Conservation (phyloP, 2,113 vertebrate genomes). For the Phrynosoma blainvillii region DNA sequence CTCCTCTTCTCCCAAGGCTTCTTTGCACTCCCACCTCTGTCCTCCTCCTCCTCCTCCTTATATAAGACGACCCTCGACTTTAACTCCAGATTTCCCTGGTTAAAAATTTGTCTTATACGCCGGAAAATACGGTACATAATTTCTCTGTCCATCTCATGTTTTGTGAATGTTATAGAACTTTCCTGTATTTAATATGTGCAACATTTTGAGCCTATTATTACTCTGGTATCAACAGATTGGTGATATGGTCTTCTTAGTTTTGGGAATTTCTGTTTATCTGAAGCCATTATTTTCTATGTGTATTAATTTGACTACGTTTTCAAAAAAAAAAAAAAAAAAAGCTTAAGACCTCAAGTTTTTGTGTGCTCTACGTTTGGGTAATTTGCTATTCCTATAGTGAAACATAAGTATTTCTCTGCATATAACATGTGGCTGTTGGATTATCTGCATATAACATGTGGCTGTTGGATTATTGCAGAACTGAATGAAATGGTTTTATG, state of each 20-base stretch:
- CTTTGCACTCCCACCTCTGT: no score
- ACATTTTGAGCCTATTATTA: conserved; percentile 21
- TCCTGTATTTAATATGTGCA: conserved; percentile 32
- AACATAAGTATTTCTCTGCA: not conserved
- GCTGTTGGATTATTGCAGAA: not conserved
- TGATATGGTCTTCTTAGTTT: not conserved
- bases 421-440: not conserved
- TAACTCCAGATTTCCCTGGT: no score
- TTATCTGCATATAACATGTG: not conserved
- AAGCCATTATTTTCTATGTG: not conserved
- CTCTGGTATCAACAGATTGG: conserved; percentile 3
- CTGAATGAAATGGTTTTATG: not conserved
- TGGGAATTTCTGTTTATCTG: conserved; percentile 14
- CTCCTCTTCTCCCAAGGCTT: no score
- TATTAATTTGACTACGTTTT: not conserved
- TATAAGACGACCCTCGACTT: no score
- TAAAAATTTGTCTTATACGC: no score
- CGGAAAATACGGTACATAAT: not conserved
- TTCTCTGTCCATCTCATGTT: not conserved
- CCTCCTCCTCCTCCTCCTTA: no score
- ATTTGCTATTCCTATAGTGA: not conserved
- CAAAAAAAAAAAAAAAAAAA: no score
- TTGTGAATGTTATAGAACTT: conserved; percentile 9
- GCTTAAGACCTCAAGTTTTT: not conserved
- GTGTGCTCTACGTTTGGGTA: conserved; percentile 6